Conservation (phyloP, 2,797 vertebrate genomes). For the Synaphobranchus kaupii region DNA sequence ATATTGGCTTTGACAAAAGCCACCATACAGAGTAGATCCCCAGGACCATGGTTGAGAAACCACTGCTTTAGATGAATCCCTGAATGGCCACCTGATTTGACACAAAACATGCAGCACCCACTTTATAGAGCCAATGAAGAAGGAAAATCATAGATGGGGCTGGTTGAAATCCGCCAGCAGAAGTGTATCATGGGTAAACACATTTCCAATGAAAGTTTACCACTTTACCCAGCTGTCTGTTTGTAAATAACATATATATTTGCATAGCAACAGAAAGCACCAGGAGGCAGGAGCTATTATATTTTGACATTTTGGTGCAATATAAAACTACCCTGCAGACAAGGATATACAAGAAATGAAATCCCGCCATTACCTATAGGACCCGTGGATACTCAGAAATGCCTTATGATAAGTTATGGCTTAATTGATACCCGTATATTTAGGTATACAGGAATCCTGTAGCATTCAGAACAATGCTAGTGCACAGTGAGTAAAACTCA, state of each 20-base stretch:
- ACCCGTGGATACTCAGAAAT: too few species aligned
- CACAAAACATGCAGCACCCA: neutral
- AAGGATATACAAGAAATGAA: too few species aligned
- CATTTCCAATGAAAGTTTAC: neutral
- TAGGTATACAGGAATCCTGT: neutral
- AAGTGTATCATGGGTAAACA: conserved; percentile 1
- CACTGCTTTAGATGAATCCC: too few species aligned
- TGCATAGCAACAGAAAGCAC: neutral
- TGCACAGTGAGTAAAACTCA: neutral
- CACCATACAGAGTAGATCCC: too few species aligned
- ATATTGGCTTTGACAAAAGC: too few species aligned
- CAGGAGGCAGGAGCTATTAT: neutral
- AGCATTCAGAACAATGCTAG: too few species aligned
- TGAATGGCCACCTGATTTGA: too few species aligned
- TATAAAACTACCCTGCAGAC: too few species aligned
- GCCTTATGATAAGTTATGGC: too few species aligned
- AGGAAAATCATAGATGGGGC: neutral
- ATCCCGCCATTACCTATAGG: too few species aligned
- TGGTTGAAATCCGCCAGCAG: neutral
- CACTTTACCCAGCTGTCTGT: too few species aligned
- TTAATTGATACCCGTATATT: neutral
- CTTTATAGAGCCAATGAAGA: neutral
- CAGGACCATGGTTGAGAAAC: too few species aligned
- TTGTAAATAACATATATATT: conserved; percentile 4
- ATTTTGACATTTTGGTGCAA: neutral